phyloP scores from a whole-genome alignment of 2,888 invertebrate genomes.

The Trichogramma evanescens region DNA sequence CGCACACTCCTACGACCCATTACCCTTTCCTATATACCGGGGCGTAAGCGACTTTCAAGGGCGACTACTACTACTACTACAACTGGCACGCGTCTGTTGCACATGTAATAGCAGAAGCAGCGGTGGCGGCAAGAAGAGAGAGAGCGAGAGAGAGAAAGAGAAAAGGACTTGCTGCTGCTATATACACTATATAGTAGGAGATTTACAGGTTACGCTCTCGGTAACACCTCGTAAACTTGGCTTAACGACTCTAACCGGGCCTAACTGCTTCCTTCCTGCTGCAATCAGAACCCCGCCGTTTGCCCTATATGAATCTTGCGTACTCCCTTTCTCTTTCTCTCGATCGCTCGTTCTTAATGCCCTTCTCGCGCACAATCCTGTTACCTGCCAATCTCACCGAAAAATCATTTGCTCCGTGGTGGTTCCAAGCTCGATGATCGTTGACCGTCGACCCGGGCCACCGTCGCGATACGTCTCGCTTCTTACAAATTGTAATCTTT shows the following conservation, averaged over 20 bases:
- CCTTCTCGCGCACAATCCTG: not conserved
- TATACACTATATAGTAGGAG: slow-evolving; percentile 24
- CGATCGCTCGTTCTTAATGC: not conserved
- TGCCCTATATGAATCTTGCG: slow-evolving; percentile 22
- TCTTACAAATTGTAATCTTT: no score
- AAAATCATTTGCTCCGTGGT: not conserved
- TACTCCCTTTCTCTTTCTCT: slow-evolving; percentile 17
- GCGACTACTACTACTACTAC: slow-evolving; percentile 33
- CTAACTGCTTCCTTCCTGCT: slow-evolving; percentile 47
- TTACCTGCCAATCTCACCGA: not conserved
- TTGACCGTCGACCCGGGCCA: not conserved
- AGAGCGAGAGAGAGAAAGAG: not conserved
- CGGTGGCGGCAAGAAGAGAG: slow-evolving; percentile 12
- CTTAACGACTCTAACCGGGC: slow-evolving; percentile 48
- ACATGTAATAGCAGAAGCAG: slow-evolving; percentile 13
- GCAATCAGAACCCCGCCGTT: slow-evolving; percentile 46
- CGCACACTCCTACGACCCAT: no score
- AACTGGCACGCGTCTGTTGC: slow-evolving; percentile 42
- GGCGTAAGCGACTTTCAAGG: slow-evolving; percentile 33
- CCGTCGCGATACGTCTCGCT: no score
- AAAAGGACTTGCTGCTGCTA: slow-evolving; percentile 18
- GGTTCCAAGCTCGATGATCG: not conserved
- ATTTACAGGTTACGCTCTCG: slow-evolving; percentile 48
- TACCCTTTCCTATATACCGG: no score
- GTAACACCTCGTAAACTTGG: slow-evolving; percentile 49